Evolutionary conservation across 2,888 invertebrate species (phyloP).

Genomic region (Metallyticus violacea): DNA sequence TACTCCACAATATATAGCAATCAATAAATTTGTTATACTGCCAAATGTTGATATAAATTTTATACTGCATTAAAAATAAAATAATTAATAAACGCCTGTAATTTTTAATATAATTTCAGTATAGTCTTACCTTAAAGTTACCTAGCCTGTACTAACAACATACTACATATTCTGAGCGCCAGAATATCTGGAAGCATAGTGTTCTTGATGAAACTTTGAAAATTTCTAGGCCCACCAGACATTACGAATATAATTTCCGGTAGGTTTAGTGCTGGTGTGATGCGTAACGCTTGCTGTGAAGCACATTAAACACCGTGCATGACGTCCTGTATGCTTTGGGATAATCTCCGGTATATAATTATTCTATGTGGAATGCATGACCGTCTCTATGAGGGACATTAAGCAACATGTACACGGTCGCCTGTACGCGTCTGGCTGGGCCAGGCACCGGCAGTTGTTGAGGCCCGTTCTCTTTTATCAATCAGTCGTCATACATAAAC

Average conservation of each 20-base stretch:
- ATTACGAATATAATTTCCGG: background rate
- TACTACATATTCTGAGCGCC: too few species aligned
- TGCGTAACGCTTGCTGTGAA: too few species aligned
- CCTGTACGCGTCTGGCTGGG: too few species aligned
- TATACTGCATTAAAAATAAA: too few species aligned
- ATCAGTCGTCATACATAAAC: conserved; percentile 31
- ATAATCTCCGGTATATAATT: background rate
- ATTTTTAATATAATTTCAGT: too few species aligned
- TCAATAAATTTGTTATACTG: too few species aligned
- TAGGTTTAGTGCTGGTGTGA: background rate
- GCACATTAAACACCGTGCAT: background rate
- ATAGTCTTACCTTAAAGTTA: too few species aligned
- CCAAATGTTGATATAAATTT: too few species aligned
- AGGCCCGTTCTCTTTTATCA: conserved; percentile 26
- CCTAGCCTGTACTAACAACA: too few species aligned
- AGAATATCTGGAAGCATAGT: background rate
- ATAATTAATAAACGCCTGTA: too few species aligned
- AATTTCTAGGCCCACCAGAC: background rate
- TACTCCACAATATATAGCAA: too few species aligned
- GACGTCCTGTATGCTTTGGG: background rate
- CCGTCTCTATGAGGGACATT: background rate
- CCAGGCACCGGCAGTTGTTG: background rate
- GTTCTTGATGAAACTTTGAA: background rate
- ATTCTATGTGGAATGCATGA: background rate
- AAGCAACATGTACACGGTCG: background rate